Conservation (phyloP, 2,797 vertebrate genomes). For the Luscinia megarhynchos region DNA sequence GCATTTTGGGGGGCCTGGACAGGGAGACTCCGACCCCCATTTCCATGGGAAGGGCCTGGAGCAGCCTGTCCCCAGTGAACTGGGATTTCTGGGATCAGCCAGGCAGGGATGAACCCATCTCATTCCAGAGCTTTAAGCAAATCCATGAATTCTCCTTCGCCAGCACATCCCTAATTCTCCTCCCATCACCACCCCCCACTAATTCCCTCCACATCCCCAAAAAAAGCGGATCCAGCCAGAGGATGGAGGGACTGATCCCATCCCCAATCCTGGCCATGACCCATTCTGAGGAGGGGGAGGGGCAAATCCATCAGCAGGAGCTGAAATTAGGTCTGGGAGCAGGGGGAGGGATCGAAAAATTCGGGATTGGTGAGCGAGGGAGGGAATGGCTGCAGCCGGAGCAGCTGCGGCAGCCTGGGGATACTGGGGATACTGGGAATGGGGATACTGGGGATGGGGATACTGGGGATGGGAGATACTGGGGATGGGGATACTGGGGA, state of each 20-base stretch:
- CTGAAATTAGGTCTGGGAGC: neutral
- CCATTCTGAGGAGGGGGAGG: neutral
- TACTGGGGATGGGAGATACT: no score
- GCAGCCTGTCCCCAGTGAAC: neutral
- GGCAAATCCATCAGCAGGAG: neutral
- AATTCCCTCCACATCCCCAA: neutral
- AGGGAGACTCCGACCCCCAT: neutral
- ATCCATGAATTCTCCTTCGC: constrained; percentile 56
- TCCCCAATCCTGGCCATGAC: neutral
- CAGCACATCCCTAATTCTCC: constrained; percentile 54
- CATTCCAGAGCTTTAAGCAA: neutral
- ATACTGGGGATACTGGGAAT: no score
- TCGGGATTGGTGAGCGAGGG: neutral
- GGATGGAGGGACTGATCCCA: neutral
- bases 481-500: no score
- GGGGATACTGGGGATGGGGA: no score
- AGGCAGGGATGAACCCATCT: neutral
- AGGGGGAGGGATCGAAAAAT: neutral
- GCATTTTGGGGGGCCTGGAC: neutral
- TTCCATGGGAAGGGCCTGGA: neutral
- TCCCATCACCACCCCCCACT: neutral
- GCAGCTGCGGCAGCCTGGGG: neutral
- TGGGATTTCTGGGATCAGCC: neutral
- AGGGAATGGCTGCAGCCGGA: constrained; percentile 29
- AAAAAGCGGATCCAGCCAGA: neutral